Conservation (phyloP, 2,888 invertebrate species). For the Buathra laborator region DNA sequence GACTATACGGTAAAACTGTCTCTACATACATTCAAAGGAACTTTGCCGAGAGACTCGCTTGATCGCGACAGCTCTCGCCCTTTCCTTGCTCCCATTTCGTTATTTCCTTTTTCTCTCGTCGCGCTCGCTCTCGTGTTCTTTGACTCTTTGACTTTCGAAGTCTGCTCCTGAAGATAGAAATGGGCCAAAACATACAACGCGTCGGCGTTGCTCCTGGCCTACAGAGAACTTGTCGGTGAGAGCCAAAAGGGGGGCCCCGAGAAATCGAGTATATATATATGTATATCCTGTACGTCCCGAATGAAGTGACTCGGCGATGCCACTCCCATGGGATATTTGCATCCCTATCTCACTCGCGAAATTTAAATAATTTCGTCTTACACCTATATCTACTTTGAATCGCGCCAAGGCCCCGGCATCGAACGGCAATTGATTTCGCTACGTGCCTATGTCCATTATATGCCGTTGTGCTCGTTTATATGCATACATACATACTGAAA, state of each 20-base stretch:
- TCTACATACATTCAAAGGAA: slow-evolving; percentile 59
- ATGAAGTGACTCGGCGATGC: slow-evolving; percentile 54
- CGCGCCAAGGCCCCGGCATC: slow-evolving; percentile 40
- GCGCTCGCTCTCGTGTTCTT: slow-evolving; percentile 48
- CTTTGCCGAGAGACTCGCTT: slow-evolving; percentile 53
- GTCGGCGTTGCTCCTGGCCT: slow-evolving; percentile 15
- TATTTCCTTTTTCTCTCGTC: slow-evolving; percentile 38
- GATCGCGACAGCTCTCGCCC: slow-evolving; percentile 63
- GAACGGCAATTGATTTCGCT: slow-evolving; percentile 63
- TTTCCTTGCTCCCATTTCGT: slow-evolving; percentile 50
- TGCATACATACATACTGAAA: neutral
- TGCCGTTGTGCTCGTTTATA: slow-evolving; percentile 50
- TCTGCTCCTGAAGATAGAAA: slow-evolving; percentile 49
- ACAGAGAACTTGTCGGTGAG: slow-evolving; percentile 45
- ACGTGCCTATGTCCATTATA: slow-evolving; percentile 51
- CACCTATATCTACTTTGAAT: slow-evolving; percentile 19
- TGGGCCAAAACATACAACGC: slow-evolving; percentile 39
- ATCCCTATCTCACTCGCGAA: slow-evolving; percentile 28
- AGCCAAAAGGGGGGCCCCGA: slow-evolving; percentile 26
- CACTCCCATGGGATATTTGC: slow-evolving; percentile 56
- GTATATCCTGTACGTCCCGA: slow-evolving; percentile 32
- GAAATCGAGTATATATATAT: neutral
- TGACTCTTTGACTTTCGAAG: slow-evolving; percentile 64
- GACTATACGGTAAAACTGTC: slow-evolving; percentile 25
- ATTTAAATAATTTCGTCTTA: slow-evolving; percentile 64